Conservation (phyloP, 1,140 invertebrate genomes). For the Drosophila watanabei region DNA sequence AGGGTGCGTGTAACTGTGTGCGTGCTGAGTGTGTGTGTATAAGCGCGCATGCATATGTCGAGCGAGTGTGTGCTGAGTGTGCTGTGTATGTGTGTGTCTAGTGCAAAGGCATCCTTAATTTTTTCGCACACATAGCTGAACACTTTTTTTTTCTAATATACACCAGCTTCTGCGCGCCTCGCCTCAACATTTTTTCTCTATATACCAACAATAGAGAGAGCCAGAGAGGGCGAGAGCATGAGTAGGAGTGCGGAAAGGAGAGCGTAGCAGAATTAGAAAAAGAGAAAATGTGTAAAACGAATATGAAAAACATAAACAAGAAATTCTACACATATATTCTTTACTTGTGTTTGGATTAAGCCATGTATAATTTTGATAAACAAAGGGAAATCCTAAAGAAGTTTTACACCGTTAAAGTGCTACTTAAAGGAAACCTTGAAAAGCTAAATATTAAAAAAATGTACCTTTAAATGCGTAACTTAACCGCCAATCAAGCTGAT, state of each 20-base stretch:
- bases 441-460: not conserved
- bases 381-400: not conserved
- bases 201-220: slow-evolving; percentile 78
- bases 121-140: slow-evolving; percentile 68
- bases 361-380: too few relatives aligned
- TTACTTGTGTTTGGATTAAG: not conserved
- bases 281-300: slow-evolving; percentile 19
- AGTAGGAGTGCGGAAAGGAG: slow-evolving; percentile 15
- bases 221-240: slow-evolving; percentile 32
- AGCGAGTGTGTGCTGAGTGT: slow-evolving; percentile 36
- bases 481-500: slow-evolving; percentile 10
- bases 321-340: not conserved
- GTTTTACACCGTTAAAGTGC: not conserved
- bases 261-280: slow-evolving; percentile 21
- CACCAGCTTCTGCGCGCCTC: slow-evolving; percentile 38
- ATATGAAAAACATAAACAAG: slow-evolving; percentile 30
- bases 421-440: not conserved
- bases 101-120: slow-evolving; percentile 62
- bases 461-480: slow-evolving; percentile 6
- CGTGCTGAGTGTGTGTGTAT: slow-evolving; percentile 50
- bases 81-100: slow-evolving; percentile 55
- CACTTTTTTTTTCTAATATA: slow-evolving; percentile 60
- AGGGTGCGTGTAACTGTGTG: slow-evolving; percentile 67
- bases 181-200: slow-evolving; percentile 73
- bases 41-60: slow-evolving; percentile 41